These are phyloP conservation scores for Oxytorus armatus DNA, from an alignment of 2,888 invertebrate species.

Conservation along the genomic window DNA sequence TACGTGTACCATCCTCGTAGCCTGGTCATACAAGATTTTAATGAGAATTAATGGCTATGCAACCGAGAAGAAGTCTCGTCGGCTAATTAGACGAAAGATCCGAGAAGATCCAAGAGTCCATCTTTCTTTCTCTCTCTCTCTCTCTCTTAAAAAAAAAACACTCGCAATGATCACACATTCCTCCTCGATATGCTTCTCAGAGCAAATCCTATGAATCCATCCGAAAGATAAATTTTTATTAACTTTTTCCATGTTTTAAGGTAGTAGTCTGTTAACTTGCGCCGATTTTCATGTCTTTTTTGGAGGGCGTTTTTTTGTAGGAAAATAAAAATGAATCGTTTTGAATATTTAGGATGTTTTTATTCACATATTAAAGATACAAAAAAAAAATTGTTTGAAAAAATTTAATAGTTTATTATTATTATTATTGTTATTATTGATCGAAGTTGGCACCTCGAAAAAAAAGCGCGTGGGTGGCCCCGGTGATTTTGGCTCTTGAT, in stretches of 20 bases:
- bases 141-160: constrained; percentile 5
- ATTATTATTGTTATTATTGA: no score
- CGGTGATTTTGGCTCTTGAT: no score
- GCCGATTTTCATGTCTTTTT: no score
- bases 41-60: constrained; percentile 44
- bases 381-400: no score
- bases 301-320: no score
- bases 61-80: constrained; percentile 5
- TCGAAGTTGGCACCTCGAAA: no score
- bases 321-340: no score
- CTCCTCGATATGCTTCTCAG: background rate
- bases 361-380: no score
- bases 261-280: no score
- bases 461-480: no score
- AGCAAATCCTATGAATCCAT: background rate
- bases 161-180: background rate
- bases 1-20: background rate
- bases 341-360: no score
- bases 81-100: constrained; percentile 40
- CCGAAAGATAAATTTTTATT: background rate
- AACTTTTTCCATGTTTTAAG: background rate
- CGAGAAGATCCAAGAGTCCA: constrained; percentile 11
- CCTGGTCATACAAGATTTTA: constrained; percentile 18
- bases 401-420: no score
- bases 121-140: background rate